These are phyloP conservation scores for Ptychodera flava DNA, from an alignment of 35 echinoderm and acorn worm genomes.

Conservation along the genomic window DNA sequence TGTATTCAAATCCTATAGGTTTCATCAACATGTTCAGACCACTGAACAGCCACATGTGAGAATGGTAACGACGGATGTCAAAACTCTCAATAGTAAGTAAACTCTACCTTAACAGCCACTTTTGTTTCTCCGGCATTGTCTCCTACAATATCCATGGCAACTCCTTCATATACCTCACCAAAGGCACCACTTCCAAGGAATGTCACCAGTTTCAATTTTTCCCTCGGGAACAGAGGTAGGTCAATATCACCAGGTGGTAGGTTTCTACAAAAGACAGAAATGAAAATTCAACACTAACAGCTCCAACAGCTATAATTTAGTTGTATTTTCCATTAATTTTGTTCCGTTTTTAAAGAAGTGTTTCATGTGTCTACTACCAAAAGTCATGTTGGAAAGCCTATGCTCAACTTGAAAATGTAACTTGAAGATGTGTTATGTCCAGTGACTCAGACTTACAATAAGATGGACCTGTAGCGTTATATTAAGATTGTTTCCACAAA, in stretches of 20 bases:
- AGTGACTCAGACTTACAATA: no score
- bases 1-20: no score
- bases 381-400: neutral
- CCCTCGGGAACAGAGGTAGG: slow-evolving; percentile 78
- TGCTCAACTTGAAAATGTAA: no score
- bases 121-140: slow-evolving; percentile 55
- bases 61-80: no score
- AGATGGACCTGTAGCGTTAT: no score
- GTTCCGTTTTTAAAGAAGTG: neutral
- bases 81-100: no score
- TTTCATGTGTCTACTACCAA: neutral
- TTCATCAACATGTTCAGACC: no score
- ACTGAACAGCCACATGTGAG: no score
- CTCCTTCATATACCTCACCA: slow-evolving; percentile 95
- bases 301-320: no score
- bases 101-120: slow-evolving; percentile 91
- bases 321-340: neutral
- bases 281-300: no score
- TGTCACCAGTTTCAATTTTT: slow-evolving; percentile 72
- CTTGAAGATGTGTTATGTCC: no score
- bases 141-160: slow-evolving; percentile 63
- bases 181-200: slow-evolving; percentile 93
- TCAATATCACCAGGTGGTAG: slow-evolving; percentile 51
- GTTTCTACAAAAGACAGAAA: slow-evolving; percentile 26
- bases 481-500: no score